These are phyloP conservation scores for Microcebus ravelobensis DNA, from an alignment of 2,113 vertebrate species.

Conservation along the genomic window DNA sequence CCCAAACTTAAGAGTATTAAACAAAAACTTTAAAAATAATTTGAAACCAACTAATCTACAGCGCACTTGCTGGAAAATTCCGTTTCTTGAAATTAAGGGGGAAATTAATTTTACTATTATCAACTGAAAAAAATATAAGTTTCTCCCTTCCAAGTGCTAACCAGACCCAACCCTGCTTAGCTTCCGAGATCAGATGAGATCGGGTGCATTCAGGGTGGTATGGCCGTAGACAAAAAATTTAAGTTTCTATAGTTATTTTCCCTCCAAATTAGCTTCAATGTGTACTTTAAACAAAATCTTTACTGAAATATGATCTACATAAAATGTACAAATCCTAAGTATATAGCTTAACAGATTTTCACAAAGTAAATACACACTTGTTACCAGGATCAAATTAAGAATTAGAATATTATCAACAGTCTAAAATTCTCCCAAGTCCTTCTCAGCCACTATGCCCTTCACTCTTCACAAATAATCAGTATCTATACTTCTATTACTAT, in stretches of 20 bases:
- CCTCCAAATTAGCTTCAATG: not conserved
- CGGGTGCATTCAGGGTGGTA: too few species aligned
- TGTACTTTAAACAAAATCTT: not conserved
- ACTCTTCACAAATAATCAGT: not conserved
- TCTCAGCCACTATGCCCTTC: not conserved
- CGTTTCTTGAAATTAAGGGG: conserved; percentile 2
- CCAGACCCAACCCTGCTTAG: too few species aligned
- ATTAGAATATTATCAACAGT: not conserved
- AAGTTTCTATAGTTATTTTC: not conserved
- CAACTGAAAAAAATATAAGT: not conserved
- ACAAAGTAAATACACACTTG: not conserved
- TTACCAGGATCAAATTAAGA: not conserved
- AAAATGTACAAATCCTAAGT: not conserved
- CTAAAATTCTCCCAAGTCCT: not conserved
- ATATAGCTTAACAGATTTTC: not conserved
- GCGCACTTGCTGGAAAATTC: not conserved
- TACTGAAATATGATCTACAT: not conserved
- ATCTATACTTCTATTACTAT: not conserved
- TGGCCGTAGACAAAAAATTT: too few species aligned
- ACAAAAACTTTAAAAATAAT: not conserved
- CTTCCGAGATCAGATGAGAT: too few species aligned
- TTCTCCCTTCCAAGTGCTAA: not conserved
- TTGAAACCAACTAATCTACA: not conserved
- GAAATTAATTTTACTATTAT: conserved; percentile 21
- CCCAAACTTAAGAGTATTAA: not conserved